These are phyloP conservation scores for Ophion obscuratus DNA, from an alignment of 2,888 invertebrate genomes.

Conservation along the genomic window DNA sequence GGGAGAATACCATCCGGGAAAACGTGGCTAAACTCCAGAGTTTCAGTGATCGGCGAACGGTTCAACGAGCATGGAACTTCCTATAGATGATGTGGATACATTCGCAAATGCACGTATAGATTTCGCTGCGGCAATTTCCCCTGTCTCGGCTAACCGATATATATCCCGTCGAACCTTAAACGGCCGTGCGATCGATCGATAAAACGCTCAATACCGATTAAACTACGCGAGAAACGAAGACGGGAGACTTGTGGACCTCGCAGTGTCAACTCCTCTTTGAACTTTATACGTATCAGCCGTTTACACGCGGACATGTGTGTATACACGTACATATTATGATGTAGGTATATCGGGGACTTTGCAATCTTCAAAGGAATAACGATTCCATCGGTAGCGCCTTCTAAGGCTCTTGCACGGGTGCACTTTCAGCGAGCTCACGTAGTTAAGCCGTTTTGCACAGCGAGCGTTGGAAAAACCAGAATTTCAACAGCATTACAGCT, in stretches of 20 bases:
- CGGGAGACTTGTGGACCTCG: conserved; percentile 22
- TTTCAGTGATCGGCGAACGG: not conserved
- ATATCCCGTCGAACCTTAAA: conserved; percentile 50
- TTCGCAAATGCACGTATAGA: not conserved
- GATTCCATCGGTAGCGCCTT: conserved; percentile 58
- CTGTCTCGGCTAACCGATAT: conserved; percentile 31
- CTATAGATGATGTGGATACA: not conserved
- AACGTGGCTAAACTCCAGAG: too few relatives aligned
- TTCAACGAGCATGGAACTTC: not conserved
- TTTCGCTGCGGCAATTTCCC: conserved; percentile 23
- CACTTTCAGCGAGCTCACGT: not conserved
- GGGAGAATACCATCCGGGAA: too few relatives aligned
- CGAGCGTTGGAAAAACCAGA: too few relatives aligned
- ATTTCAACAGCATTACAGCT: too few relatives aligned
- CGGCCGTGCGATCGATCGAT: conserved; percentile 52
- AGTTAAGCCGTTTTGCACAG: not conserved
- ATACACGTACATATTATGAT: conserved; percentile 3
- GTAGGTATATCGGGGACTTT: conserved; percentile 33
- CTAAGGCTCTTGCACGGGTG: conserved; percentile 33
- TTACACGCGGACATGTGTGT: not conserved
- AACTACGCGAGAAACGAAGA: conserved; percentile 44
- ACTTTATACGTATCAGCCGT: conserved; percentile 48
- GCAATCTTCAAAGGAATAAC: conserved; percentile 52
- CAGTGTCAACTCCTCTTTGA: conserved; percentile 43
- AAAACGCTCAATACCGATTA: conserved; percentile 63